A percentile compares a stretch with the other conserved stretches of the same genome.
Evolutionary conservation across 2,113 vertebrate genomes (phyloP).

Genomic region (Fulica atra): DNA sequence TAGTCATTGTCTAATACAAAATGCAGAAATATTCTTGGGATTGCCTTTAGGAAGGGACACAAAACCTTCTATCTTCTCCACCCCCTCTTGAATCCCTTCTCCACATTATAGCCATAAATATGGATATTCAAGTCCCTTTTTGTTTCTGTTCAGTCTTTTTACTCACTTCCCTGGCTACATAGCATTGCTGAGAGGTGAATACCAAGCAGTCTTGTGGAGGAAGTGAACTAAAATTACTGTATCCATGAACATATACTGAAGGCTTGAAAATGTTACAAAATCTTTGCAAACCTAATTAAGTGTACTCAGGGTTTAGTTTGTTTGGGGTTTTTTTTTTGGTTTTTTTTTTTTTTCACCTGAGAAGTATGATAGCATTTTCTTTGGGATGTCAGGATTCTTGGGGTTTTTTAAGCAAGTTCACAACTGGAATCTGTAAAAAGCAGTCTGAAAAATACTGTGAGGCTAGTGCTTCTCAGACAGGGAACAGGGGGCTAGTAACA

Average conservation of each 20-base stretch:
- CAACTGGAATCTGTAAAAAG: neutral
- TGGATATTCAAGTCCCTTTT: neutral
- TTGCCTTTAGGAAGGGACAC: neutral
- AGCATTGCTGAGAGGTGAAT: neutral
- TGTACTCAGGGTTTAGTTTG: neutral
- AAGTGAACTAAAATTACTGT: neutral
- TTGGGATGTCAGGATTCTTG: accelerated
- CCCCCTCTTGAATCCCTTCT: neutral
- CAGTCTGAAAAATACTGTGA: neutral
- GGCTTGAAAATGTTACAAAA: neutral
- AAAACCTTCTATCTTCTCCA: neutral
- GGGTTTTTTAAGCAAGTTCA: neutral
- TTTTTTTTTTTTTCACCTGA: neutral
- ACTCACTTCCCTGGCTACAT: neutral
- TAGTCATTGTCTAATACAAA: neutral
- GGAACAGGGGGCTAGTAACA: neutral
- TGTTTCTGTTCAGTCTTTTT: neutral
- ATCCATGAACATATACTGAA: neutral
- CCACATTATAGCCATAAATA: neutral
- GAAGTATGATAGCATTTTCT: neutral
- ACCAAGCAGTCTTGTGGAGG: neutral
- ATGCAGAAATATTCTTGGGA: neutral
- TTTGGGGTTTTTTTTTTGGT: neutral
- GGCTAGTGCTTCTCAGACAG: neutral
- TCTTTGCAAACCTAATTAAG: neutral